Evolutionary conservation across 2,113 vertebrate species (phyloP), one percentile per base, ranked within the genome.

Genomic region (Neopipo cinnamomea): DNA sequence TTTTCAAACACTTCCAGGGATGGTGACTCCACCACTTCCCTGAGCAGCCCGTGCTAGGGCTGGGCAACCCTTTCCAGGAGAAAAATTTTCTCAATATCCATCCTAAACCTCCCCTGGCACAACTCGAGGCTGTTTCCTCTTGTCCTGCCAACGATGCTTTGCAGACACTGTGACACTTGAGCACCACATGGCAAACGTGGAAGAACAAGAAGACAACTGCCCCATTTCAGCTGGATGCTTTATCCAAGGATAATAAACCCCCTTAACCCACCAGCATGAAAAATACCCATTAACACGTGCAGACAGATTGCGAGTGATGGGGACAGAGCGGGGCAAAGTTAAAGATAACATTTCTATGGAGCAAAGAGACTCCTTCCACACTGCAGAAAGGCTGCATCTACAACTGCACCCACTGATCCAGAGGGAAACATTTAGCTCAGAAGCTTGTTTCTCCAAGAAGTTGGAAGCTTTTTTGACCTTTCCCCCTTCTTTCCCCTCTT

Each of bases 111-210:
- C 23, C 28, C 41, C 41, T 33, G 27, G 73, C 55, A 53, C 47
- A 39, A 28, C 33, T 4, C 9, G 12, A 41, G 30, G 66, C 49
- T 24, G 33, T 39, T 74, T 67, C 37, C 27, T 67, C 77, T 74
- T 17, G 37, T 46, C 23, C 68, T 46, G 52, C 5, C 61, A 39
- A 5, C 1, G 19, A 44, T 61, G 53, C 52, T 70, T 71, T 58
- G 46, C 12, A 53, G 58, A 41, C 28, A 67, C 53, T 50, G 28
- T 10, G n/a, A 23, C 9, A 33, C 19, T 22, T 49, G 46, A 31
- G 25, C 31, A 80, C 28, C 46, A 41, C n/a, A 33, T 0, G 0
- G 39, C 9, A 8, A 8, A 8, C 1, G 0, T 0, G 33, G 46
- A 41, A 35, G 15, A 56, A 14, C 8, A 71, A 23, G 5, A 28